These are phyloP conservation scores for Aphidius gifuensis DNA, from an alignment of 1,140 invertebrate species.

Conservation along the genomic window DNA sequence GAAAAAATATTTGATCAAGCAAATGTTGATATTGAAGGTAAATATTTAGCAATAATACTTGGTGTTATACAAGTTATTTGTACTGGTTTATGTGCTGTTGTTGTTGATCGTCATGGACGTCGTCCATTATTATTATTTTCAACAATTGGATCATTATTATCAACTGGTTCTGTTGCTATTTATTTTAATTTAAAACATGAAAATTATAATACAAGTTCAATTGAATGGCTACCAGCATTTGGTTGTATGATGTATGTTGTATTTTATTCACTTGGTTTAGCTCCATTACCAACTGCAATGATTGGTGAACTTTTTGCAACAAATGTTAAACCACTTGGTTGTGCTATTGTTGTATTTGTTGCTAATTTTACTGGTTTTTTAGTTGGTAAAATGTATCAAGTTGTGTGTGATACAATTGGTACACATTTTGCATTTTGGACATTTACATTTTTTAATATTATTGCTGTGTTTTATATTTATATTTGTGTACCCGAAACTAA, in stretches of 20 bases:
- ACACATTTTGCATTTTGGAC: conserved; percentile 69
- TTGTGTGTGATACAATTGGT: conserved; percentile 58
- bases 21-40: conserved; percentile 51
- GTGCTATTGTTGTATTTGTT: conserved; percentile 63
- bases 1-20: conserved; percentile 66
- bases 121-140: conserved; percentile 64
- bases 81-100: conserved; percentile 56
- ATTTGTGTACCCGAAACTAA: conserved; percentile 74
- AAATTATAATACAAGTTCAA: conserved; percentile 39
- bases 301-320: conserved; percentile 71
- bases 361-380: conserved; percentile 59
- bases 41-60: conserved; percentile 63
- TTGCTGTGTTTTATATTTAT: conserved; percentile 63
- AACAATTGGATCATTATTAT: conserved; percentile 54
- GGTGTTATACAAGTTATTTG: conserved; percentile 65
- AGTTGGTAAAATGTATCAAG: conserved; percentile 67
- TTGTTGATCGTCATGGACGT: conserved; percentile 68
- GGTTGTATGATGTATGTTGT: conserved; percentile 64
- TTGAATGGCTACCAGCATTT: conserved; percentile 60
- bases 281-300: conserved; percentile 67
- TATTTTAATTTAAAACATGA: conserved; percentile 61
- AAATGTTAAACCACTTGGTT: conserved; percentile 65
- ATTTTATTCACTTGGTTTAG: conserved; percentile 66
- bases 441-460: conserved; percentile 64
- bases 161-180: conserved; percentile 37